These are phyloP conservation scores for Decapterus maruadsi DNA, from an alignment of 2,797 vertebrate species.

Conservation along the genomic window DNA sequence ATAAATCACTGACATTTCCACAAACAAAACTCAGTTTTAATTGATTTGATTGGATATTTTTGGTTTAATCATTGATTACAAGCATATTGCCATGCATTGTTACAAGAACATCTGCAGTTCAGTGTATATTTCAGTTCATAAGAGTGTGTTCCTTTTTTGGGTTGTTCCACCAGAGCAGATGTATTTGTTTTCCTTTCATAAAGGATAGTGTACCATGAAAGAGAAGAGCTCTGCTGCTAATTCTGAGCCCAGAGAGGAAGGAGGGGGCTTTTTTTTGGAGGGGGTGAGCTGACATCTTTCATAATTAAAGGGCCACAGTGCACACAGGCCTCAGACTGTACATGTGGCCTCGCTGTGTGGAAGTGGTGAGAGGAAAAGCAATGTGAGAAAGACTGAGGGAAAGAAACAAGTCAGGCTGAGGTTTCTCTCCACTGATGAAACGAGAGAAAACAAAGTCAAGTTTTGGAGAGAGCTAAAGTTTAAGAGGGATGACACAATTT, in stretches of 20 bases:
- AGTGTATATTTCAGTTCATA: constrained; percentile 31
- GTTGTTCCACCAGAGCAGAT: constrained; percentile 51
- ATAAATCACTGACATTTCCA: constrained; percentile 35
- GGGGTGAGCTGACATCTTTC: constrained; percentile 64
- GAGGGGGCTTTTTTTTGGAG: constrained; percentile 23
- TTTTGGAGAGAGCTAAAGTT: background rate
- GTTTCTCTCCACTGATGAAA: constrained; percentile 10
- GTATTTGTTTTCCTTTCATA: constrained; percentile 26
- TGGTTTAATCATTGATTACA: constrained; percentile 23
- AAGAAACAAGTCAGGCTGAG: constrained; percentile 18
- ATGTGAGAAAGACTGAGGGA: constrained; percentile 28
- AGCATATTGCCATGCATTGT: constrained; percentile 39
- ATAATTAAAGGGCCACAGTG: constrained; percentile 76
- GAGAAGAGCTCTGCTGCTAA: constrained; percentile 63
- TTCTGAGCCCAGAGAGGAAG: constrained; percentile 57
- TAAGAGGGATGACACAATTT: background rate
- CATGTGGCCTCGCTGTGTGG: constrained; percentile 71
- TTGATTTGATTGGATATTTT: constrained; percentile 36
- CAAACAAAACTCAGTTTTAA: constrained; percentile 40
- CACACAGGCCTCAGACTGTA: constrained; percentile 59
- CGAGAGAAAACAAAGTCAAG: constrained; percentile 16
- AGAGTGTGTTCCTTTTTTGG: constrained; percentile 33
- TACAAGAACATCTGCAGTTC: constrained; percentile 36
- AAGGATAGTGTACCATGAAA: constrained; percentile 53
- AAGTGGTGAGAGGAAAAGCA: constrained; percentile 47